Base-by-base conservation (phyloP, 2,113 vertebrate genomes). In the Xiphophorus couchianus region DNA sequence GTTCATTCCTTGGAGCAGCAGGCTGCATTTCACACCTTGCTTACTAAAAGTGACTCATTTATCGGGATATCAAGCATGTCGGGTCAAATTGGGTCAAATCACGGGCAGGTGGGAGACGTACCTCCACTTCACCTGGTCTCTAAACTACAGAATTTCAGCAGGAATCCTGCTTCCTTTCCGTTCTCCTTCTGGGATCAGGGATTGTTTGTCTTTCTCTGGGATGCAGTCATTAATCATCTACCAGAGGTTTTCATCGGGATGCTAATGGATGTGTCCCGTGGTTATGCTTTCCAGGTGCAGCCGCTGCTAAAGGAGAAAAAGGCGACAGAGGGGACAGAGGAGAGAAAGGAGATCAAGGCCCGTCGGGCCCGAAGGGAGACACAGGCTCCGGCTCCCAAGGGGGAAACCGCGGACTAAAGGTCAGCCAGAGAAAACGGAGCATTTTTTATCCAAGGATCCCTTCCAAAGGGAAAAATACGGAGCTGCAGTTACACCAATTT, bases 351-450 rank as follows among this genome's bases (percentile, higher is more conserved):
- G 94, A 93, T 1, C 31, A 82, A 42, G 94, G 93, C 64, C 88
- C 88, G 5, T 73, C 67, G 1, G 96, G 96, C 42, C 82, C 92
- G 0, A 96, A 96, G 88, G 96, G 96, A 54, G 96, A 97, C 9
- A 13, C 71, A 6, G 35, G 68, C 19, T 84, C 83, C n/a, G 28
- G 86, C 15, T 2, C 85, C n/a, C 76, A 88, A n/a, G 86, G 74
- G 0, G 90, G 76, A 37, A 10, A 71, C 67, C 94, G 85, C 67
- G 95, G 94, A 17, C 92, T 94, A 12, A 97, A 97, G 95, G 96
- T 97, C 28, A 15, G 27, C 60, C n/a, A 61, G n/a, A 61, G 4
- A n/a, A 61, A 61, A 9, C 60, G 22, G n/a, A 30, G 27, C 61
- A 54, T 22, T 58, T 54, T 31, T 29, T 30, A 62, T 14, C 61